Percentiles rank a stretch among this genome's conserved stretches.
These are phyloP conservation scores for Malurus cyaneus DNA, from an alignment of 2,113 vertebrate genomes.

Conservation along the genomic window DNA sequence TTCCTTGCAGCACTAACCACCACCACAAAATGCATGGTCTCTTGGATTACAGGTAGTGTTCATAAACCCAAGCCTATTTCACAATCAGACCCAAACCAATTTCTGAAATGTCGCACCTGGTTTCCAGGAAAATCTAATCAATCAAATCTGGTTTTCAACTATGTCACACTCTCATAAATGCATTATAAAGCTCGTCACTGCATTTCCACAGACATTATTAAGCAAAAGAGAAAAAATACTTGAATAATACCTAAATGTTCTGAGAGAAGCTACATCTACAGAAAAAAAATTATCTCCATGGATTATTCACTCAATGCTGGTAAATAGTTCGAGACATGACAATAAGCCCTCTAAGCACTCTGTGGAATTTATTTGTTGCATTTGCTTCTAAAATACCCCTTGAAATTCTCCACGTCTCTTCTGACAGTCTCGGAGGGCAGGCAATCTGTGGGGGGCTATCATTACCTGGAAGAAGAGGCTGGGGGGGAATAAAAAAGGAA, in stretches of 20 bases:
- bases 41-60: neutral
- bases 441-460: neutral
- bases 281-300: neutral
- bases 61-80: neutral
- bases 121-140: neutral
- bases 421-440: neutral
- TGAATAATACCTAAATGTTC: neutral
- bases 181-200: neutral
- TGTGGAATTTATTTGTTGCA: slow-evolving; percentile 3
- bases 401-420: neutral
- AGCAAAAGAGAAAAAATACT: neutral
- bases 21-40: neutral
- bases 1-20: neutral
- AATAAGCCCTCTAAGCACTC: neutral
- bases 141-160: neutral
- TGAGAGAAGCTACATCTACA: neutral
- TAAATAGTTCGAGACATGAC: neutral
- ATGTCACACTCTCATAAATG: neutral
- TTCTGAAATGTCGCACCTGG: neutral
- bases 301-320: neutral
- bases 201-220: neutral
- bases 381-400: slow-evolving; percentile 5
- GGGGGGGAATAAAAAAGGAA: neutral
- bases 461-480: neutral
- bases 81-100: neutral